A percentile compares a stretch with the other conserved stretches of the same genome.
Conservation (phyloP, 2,888 invertebrate species). For the Amphipoea oculea region DNA sequence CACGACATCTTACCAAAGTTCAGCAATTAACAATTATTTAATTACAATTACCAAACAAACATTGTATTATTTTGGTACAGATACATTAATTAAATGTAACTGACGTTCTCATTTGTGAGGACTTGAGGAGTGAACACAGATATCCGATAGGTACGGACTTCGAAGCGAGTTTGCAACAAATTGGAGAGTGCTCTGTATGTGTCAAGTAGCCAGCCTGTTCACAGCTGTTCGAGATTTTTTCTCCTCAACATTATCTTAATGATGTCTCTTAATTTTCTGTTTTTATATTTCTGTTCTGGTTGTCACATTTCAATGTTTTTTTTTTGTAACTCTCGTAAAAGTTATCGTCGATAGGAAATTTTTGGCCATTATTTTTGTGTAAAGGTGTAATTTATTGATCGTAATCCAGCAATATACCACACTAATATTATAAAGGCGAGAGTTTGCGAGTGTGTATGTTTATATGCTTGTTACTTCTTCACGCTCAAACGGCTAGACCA, state of each 20-base stretch:
- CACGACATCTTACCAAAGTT: neutral
- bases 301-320: slow-evolving; percentile 11
- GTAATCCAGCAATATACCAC: neutral
- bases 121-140: slow-evolving; percentile 38
- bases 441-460: too few species aligned
- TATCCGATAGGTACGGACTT: slow-evolving; percentile 60
- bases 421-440: too few species aligned
- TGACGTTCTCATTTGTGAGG: slow-evolving; percentile 32
- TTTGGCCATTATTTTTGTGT: slow-evolving; percentile 6
- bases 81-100: slow-evolving; percentile 17
- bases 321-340: neutral
- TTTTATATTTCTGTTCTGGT: slow-evolving; percentile 34
- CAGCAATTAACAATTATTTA: neutral
- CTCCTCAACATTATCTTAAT: slow-evolving; percentile 65
- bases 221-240: slow-evolving; percentile 64
- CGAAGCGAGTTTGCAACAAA: slow-evolving; percentile 69
- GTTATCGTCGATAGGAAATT: neutral
- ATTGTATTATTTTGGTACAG: neutral
- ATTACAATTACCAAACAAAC: neutral
- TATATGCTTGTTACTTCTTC: too few species aligned
- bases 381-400: neutral
- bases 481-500: too few species aligned
- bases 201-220: slow-evolving; percentile 69
- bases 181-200: slow-evolving; percentile 73
- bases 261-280: slow-evolving; percentile 60